A percentile compares a stretch with the other conserved stretches of the same genome.
These are phyloP conservation scores for Danio kyathit DNA, from an alignment of 2,797 vertebrate species.

Conservation along the genomic window DNA sequence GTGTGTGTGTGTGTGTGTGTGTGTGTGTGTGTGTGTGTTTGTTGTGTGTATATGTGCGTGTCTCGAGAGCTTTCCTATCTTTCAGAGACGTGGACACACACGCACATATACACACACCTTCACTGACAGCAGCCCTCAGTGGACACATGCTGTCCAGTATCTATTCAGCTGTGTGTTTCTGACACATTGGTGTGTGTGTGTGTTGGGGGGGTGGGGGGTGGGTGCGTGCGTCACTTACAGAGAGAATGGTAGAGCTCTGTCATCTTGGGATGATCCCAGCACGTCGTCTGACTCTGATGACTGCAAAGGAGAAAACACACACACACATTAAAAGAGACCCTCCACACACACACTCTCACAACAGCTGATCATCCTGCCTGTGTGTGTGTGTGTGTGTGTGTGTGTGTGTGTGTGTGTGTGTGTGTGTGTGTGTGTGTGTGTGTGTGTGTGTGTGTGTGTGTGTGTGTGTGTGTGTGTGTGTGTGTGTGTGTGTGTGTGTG, in stretches of 20 bases:
- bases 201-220: background rate
- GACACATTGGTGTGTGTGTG: constrained; percentile 15
- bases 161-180: constrained; percentile 23
- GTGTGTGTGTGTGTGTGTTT: background rate
- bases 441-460: too few relatives aligned
- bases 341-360: too few relatives aligned
- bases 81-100: constrained; percentile 11
- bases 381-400: too few relatives aligned
- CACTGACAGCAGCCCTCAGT: constrained; percentile 8
- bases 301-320: constrained; percentile 72
- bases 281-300: constrained; percentile 96
- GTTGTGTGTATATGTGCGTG: background rate
- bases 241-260: constrained; percentile 96
- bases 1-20: too few relatives aligned
- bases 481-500: too few relatives aligned
- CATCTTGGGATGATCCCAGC: constrained; percentile 99
- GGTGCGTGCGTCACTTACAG: constrained; percentile 76
- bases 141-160: constrained; percentile 28
- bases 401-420: too few relatives aligned
- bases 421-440: too few relatives aligned
- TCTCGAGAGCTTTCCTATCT: constrained; percentile 15
- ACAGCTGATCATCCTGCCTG: too few relatives aligned
- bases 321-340: too few relatives aligned
- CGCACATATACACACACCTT: constrained; percentile 18
- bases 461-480: too few relatives aligned